Evolutionary conservation across 2,888 invertebrate genomes (phyloP), one percentile per base, ranked within the genome.

Genomic region (Lacanobia oleracea): DNA sequence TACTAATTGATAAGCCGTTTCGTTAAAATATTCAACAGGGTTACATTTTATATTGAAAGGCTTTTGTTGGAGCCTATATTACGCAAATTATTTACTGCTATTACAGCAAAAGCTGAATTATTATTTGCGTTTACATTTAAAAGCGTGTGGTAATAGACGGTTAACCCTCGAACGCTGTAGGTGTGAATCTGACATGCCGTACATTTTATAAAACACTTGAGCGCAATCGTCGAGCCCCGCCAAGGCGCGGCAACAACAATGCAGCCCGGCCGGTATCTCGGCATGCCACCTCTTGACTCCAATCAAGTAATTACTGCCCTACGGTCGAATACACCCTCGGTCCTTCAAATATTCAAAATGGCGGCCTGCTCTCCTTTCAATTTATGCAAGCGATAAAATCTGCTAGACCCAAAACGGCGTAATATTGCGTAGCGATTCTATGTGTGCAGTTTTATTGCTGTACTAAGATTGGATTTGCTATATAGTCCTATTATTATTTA

Each of bases 291-390:
- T 95, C 96, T 96, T 93, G 94, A 96, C 95, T 95, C 88, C 95
- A 96, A 96, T 96, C 95, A 96, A 95, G 93, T 93, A 94, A 96
- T 96, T 96, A 95, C 95, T 95, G 94, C 94, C 95, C 95, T 91
- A 93, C 94, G 93, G 94, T 92, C 94, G 92, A 93, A 91, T 91
- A 93, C 91, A 92, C 92, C 94, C 95, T 90, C 90, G 84, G 89
- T 87, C 89, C 91, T 92, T 89, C 84, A 92, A 91, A 93, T 94
- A 95, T 95, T 94, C 95, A 95, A 96, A 93, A 95, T 96, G 96
- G 96, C 94, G 86, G 94, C 87, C 78, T 86, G 84, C 86, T 88
- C 87, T 88, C 82, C 80, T 81, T 86, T 88, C 90, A 91, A 93
- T 93, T 93, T 92, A 92, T 92, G 90, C 91, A 87, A 84, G 78